Conservation (phyloP, 2,797 vertebrate genomes). For the Phoeniculus purpureus region DNA sequence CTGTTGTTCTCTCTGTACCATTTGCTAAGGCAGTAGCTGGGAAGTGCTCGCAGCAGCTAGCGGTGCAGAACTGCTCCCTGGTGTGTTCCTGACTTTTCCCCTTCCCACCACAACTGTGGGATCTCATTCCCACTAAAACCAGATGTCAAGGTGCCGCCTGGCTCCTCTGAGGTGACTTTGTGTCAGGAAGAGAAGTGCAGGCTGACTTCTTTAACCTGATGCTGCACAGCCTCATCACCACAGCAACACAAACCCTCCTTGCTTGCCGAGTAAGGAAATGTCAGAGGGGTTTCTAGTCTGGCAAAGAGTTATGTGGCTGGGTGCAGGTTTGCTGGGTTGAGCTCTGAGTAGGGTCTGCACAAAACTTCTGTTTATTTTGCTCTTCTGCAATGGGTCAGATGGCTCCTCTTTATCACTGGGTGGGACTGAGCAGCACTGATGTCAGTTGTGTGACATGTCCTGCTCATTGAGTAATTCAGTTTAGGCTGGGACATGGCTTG, state of each 20-base stretch:
- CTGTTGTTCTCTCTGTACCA: not conserved
- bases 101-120: not conserved
- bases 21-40: conserved; percentile 25
- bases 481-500: conserved; percentile 34
- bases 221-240: not conserved
- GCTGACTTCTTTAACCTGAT: not conserved
- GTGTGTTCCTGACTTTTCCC: not conserved
- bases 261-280: not conserved
- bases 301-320: not conserved
- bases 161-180: not conserved
- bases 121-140: not conserved
- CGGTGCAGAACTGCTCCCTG: not conserved
- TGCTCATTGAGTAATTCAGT: conserved; percentile 53
- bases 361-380: conserved; percentile 44
- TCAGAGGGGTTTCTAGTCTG: not conserved
- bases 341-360: not conserved
- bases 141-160: not conserved
- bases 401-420: conserved; percentile 64
- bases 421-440: conserved; percentile 63
- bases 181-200: not conserved
- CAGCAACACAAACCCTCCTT: not conserved
- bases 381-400: conserved; percentile 29
- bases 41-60: conserved; percentile 1
- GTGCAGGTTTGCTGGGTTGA: not conserved
- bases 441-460: conserved; percentile 58